Percentiles rank a stretch among this genome's conserved stretches.
Evolutionary conservation across 2,888 invertebrate genomes (phyloP).

Genomic region (Hirtodrosophila alboralis): DNA sequence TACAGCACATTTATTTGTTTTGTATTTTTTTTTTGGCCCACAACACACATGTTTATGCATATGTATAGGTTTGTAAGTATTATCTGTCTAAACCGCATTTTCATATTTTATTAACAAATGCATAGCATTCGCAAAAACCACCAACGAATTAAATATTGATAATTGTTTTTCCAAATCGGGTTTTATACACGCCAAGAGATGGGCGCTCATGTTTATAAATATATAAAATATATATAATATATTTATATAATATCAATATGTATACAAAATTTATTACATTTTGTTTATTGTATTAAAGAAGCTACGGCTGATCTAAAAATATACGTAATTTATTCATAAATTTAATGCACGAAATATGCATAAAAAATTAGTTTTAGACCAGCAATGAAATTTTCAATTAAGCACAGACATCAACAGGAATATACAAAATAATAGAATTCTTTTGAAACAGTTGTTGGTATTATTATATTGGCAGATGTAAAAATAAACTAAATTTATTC

Average conservation of each 20-base stretch:
- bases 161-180: constrained; percentile 66
- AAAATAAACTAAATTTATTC: constrained; percentile 2
- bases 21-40: background rate
- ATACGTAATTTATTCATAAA: constrained; percentile 24
- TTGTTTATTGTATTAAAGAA: constrained; percentile 27
- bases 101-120: constrained; percentile 66
- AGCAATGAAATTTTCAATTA: constrained; percentile 54
- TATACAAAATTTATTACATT: constrained; percentile 24
- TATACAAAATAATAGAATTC: constrained; percentile 22
- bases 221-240: background rate
- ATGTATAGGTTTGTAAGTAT: constrained; percentile 14
- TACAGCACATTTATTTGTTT: background rate
- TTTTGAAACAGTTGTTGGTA: constrained; percentile 35
- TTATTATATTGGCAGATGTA: background rate
- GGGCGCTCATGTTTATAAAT: constrained; percentile 10
- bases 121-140: constrained; percentile 61
- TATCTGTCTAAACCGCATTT: constrained; percentile 65
- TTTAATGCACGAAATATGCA: constrained; percentile 39
- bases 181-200: constrained; percentile 21
- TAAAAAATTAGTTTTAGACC: constrained; percentile 13
- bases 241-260: too few relatives aligned
- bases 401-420: constrained; percentile 35
- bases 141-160: constrained; percentile 73
- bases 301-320: background rate
- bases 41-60: background rate